Percentiles rank a stretch among this genome's conserved stretches.
Conservation (phyloP, 2,797 vertebrate genomes). For the Microhierax caerulescens region DNA sequence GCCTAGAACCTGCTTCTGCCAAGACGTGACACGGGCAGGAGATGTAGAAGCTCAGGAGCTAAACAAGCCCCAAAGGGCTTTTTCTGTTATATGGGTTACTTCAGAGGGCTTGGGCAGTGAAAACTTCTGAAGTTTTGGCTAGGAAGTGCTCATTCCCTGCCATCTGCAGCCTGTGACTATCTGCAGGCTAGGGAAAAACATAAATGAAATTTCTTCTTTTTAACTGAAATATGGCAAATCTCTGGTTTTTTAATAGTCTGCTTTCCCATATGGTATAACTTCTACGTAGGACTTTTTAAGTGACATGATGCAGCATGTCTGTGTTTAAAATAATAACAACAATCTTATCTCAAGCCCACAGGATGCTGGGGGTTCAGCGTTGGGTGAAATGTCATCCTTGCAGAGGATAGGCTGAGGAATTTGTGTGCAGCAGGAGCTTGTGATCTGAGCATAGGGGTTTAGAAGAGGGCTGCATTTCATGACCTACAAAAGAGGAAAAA, state of each 20-base stretch:
- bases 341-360: constrained; percentile 2
- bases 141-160: background rate
- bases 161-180: background rate
- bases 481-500: constrained; percentile 68
- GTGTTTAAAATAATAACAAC: constrained; percentile 21
- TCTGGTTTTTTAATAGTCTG: background rate
- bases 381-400: constrained; percentile 29
- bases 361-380: background rate
- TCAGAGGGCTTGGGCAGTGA: background rate
- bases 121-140: background rate
- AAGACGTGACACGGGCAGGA: background rate
- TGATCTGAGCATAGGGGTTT: constrained; percentile 29
- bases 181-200: background rate
- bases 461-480: constrained; percentile 50
- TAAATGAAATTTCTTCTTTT: background rate
- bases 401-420: constrained; percentile 5
- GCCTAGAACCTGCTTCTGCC: background rate
- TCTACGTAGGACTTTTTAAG: background rate
- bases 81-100: background rate
- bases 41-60: background rate
- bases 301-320: background rate
- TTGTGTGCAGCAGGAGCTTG: background rate
- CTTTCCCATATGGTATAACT: background rate
- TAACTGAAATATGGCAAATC: background rate
- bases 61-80: background rate